Conservation (phyloP, 2,797 vertebrate genomes). For the Rhinichthys osculus region DNA sequence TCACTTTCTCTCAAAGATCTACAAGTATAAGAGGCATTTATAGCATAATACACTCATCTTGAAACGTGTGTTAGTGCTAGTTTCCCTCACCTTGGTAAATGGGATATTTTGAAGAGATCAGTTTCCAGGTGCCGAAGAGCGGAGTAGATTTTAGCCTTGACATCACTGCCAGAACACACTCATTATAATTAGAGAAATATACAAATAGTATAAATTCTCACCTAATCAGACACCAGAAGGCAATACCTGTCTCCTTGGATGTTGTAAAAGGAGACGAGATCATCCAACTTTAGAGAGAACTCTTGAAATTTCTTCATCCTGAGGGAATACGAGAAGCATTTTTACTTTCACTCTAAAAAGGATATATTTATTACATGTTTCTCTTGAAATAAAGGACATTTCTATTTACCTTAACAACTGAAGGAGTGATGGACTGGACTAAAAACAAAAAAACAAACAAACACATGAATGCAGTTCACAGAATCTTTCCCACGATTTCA, state of each 20-base stretch:
- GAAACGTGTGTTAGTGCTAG: background rate
- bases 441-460: slow-evolving; percentile 2
- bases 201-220: slow-evolving; percentile 13
- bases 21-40: slow-evolving; percentile 59
- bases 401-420: slow-evolving; percentile 81
- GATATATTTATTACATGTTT: background rate
- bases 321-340: slow-evolving; percentile 8
- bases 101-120: slow-evolving; percentile 81
- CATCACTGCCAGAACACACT: slow-evolving; percentile 70
- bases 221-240: background rate
- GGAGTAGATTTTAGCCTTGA: slow-evolving; percentile 79
- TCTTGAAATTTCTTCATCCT: slow-evolving; percentile 82
- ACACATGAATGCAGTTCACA: background rate
- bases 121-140: slow-evolving; percentile 80
- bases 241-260: slow-evolving; percentile 82
- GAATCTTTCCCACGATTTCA: background rate
- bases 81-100: slow-evolving; percentile 75
- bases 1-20: slow-evolving; percentile 66
- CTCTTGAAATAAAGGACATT: background rate
- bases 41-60: background rate
- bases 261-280: slow-evolving; percentile 77
- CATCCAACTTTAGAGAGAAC: slow-evolving; percentile 79
- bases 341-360: background rate
- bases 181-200: slow-evolving; percentile 16
- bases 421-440: slow-evolving; percentile 81